Percentiles rank a stretch among this genome's conserved stretches.
These are phyloP conservation scores for Melanerpes aurifrons DNA, from an alignment of 2,113 vertebrate species.

Conservation along the genomic window DNA sequence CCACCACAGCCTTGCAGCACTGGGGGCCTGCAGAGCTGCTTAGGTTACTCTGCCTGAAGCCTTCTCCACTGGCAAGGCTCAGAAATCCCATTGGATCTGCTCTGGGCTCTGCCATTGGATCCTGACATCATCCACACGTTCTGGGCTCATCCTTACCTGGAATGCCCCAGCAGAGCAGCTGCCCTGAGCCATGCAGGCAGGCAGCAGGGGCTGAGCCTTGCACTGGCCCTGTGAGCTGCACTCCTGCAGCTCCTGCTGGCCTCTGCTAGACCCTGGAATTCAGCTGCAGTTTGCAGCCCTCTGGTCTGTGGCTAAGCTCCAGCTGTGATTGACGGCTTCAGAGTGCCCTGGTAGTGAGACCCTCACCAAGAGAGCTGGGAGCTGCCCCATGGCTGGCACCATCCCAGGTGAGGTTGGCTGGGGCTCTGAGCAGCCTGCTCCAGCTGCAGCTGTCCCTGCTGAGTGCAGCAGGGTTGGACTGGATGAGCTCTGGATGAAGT, in stretches of 20 bases:
- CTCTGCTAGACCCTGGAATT: neutral
- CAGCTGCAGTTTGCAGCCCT: neutral
- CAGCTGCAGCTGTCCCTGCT: too few relatives aligned
- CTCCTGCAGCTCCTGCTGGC: too few relatives aligned
- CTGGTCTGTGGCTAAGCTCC: neutral
- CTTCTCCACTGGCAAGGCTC: neutral
- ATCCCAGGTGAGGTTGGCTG: too few relatives aligned
- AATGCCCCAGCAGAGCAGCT: neutral
- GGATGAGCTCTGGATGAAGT: too few relatives aligned
- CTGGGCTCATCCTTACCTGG: neutral
- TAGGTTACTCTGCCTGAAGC: fast-evolving
- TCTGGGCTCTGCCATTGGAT: neutral
- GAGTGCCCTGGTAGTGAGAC: too few relatives aligned
- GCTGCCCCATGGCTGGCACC: too few relatives aligned
- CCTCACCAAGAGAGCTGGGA: too few relatives aligned
- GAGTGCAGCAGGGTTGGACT: too few relatives aligned
- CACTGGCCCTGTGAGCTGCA: neutral
- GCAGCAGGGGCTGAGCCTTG: neutral
- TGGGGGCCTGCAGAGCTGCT: neutral
- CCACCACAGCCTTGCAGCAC: fast-evolving
- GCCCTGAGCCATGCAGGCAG: neutral
- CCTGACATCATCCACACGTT: neutral
- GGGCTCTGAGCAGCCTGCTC: too few relatives aligned
- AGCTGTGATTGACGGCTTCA: neutral
- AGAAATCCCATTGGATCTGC: too few relatives aligned